Conservation (phyloP, 2,797 vertebrate genomes). For the Onychomys arenicola region DNA sequence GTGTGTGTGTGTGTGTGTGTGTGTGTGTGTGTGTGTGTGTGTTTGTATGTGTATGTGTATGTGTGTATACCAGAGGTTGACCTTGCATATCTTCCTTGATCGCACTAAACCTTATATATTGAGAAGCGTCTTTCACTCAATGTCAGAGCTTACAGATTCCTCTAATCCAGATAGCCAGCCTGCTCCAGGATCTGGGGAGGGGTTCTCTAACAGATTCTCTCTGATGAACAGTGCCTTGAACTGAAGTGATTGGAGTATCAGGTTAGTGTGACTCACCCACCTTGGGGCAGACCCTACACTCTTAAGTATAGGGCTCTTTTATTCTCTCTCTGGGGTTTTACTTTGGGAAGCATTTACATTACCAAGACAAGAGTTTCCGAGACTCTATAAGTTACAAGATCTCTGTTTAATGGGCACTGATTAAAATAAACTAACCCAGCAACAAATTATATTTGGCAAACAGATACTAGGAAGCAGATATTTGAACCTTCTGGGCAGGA, state of each 20-base stretch:
- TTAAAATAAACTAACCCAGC: slow-evolving; percentile 89
- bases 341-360: slow-evolving; percentile 65
- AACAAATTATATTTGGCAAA: slow-evolving; percentile 89
- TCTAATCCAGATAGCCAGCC: background rate
- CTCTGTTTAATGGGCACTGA: slow-evolving; percentile 85
- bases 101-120: background rate
- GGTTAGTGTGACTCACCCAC: background rate
- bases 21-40: background rate
- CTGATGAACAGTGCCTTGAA: background rate
- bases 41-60: background rate
- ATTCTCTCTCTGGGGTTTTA: background rate
- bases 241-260: background rate
- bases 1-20: background rate
- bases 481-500: slow-evolving; percentile 89
- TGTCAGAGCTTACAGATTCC: background rate
- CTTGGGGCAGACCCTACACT: background rate
- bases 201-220: background rate
- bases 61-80: background rate
- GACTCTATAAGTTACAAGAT: slow-evolving; percentile 64
- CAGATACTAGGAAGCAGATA: slow-evolving; percentile 88
- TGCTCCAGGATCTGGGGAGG: background rate
- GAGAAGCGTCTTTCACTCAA: background rate
- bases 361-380: slow-evolving; percentile 81
- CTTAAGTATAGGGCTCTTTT: background rate
- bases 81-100: background rate